phyloP scores from a whole-genome alignment of 92 coral and sea anemone species.

The Pocillopora grandis region DNA sequence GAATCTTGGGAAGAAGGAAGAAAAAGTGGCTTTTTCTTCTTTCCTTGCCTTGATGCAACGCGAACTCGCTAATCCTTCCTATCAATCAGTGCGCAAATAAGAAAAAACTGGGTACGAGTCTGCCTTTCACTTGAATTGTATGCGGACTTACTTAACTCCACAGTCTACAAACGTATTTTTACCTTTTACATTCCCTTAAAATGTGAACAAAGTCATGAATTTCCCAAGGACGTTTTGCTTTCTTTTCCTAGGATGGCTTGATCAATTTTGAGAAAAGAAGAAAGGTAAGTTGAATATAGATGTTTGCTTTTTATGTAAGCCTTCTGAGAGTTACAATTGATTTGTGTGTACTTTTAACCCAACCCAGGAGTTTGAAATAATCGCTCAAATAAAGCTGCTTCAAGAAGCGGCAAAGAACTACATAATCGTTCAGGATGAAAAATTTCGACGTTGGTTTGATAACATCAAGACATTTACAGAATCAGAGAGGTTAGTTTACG shows the following conservation, averaged over 20 bases:
- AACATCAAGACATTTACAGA: conserved; percentile 78
- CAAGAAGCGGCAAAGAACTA: conserved; percentile 99
- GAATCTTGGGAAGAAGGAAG: too few species aligned
- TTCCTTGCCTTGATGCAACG: too few species aligned
- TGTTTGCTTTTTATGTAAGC: neutral
- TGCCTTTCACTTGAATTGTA: too few species aligned
- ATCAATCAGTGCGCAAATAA: too few species aligned
- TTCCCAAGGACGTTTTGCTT: neutral
- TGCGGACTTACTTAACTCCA: too few species aligned
- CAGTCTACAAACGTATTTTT: too few species aligned
- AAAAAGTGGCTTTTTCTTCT: too few species aligned
- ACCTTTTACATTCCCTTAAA: too few species aligned
- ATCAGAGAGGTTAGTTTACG: conserved; percentile 71
- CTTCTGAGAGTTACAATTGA: neutral
- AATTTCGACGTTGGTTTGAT: conserved; percentile 83
- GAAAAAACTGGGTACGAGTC: too few species aligned
- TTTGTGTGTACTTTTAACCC: neutral
- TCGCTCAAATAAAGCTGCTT: conserved; percentile 93
- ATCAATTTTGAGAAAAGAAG: conserved; percentile 93
- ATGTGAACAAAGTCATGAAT: too few species aligned
- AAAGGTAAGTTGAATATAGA: conserved; percentile 56
- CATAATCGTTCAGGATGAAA: conserved; percentile 69
- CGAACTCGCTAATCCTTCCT: too few species aligned
- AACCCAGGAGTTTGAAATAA: conserved; percentile 88
- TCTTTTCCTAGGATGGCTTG: conserved; percentile 76